Base-by-base conservation (phyloP, 2,888 invertebrate species). In the Plemyria rubiginata region DNA sequence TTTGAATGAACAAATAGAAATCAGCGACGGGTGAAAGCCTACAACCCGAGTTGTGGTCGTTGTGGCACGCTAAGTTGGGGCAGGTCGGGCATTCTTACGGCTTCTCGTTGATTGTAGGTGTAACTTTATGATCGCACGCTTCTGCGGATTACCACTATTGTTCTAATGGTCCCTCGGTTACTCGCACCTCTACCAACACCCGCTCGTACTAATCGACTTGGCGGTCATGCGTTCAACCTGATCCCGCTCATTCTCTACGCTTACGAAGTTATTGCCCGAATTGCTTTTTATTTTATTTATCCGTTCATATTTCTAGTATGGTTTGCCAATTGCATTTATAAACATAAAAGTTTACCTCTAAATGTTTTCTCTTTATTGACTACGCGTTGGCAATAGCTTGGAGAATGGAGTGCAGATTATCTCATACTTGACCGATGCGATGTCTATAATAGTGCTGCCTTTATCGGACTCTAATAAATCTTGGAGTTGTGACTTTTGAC, bases 121-220 rank as follows among this genome's bases (percentile, higher is more conserved):
- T 81, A 84, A 88, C 73, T 88, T 88, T 88, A 89, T 86, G 87
- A 88, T 87, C 85, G 85, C 85, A 85, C 84, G 89, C 86, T 88
- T 84, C 84, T 86, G 86, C 81, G 77, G 80, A 66, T 66, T 66
- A 83, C 87, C 85, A 85, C 88, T 85, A 90, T 90, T 90, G 88
- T 90, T 89, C 84, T 87, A 86, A 87, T 88, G 78, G 88, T 79
- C 82, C 79, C 78, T 80, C 78, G 76, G 80, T 74, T 75, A 77
- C 77, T 81, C 81, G 82, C 81, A 76, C 81, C 81, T 80, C 82
- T 85, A 74, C 81, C 84, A 85, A 82, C 80, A 60, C 60, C 57
- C 54, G 43, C 53, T 58, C 40, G 43, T 55, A 57, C 60, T 63
- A 60, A 62, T 79, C 71, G 73, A 75, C 80, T 82, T 79, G 78